A percentile compares a stretch with the other conserved stretches of the same genome.
phyloP scores from a whole-genome alignment of 2,888 invertebrate species.

The Alviniconcha strummeri region DNA sequence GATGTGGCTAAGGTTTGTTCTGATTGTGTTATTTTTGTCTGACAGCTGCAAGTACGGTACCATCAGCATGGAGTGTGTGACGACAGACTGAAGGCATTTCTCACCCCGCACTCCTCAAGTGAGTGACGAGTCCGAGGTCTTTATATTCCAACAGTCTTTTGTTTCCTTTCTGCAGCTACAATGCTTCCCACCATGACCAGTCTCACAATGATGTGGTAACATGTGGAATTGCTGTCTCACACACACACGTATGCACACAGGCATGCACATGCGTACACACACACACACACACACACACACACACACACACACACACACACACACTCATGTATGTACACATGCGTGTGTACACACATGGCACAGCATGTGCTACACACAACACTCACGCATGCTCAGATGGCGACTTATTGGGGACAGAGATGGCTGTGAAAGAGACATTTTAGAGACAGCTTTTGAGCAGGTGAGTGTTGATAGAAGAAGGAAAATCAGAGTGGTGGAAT shows the following conservation, averaged over 20 bases:
- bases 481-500: too few species aligned
- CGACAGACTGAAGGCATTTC: slow-evolving; percentile 52
- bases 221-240: neutral
- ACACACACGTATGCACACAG: neutral
- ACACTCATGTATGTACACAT: neutral
- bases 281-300: slow-evolving; percentile 11
- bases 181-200: too few species aligned
- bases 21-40: neutral
- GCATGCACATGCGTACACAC: neutral
- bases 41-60: slow-evolving; percentile 60
- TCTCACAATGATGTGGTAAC: neutral
- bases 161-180: neutral
- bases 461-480: too few species aligned
- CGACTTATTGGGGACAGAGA: too few species aligned
- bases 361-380: too few species aligned
- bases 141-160: neutral
- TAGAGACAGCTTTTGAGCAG: too few species aligned
- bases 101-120: slow-evolving; percentile 61
- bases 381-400: too few species aligned
- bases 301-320: neutral
- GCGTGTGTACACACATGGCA: neutral
- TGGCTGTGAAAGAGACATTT: too few species aligned
- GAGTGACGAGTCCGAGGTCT: slow-evolving; percentile 36
- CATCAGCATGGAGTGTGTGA: slow-evolving; percentile 60
- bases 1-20: too few species aligned